Evolutionary conservation across 2,888 invertebrate species (phyloP).

Genomic region (Labia minor): DNA sequence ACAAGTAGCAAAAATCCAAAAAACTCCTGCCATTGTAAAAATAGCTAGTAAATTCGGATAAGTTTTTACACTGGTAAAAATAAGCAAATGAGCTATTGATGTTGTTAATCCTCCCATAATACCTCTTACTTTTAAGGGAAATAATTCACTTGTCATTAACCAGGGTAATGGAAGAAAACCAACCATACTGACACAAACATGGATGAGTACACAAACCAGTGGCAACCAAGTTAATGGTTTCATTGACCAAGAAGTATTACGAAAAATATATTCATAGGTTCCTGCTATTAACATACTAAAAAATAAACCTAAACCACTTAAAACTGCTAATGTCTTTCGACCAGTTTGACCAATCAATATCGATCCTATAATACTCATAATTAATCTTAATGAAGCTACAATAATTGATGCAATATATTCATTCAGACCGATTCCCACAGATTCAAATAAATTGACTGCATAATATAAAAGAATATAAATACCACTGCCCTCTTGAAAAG

Average conservation of each 20-base stretch:
- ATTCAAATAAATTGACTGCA: slow-evolving; percentile 57
- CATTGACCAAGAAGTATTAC: slow-evolving; percentile 28
- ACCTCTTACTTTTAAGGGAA: slow-evolving; percentile 55
- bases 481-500: slow-evolving; percentile 60
- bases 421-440: slow-evolving; percentile 52
- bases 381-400: slow-evolving; percentile 53
- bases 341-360: slow-evolving; percentile 53
- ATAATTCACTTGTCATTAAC: slow-evolving; percentile 63
- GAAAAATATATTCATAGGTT: slow-evolving; percentile 29
- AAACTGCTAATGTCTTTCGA: slow-evolving; percentile 50
- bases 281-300: slow-evolving; percentile 43
- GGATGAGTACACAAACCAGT: slow-evolving; percentile 51
- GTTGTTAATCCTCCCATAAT: slow-evolving; percentile 59
- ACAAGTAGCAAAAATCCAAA: slow-evolving; percentile 51
- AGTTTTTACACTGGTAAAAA: slow-evolving; percentile 59
- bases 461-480: slow-evolving; percentile 63
- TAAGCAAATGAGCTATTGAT: slow-evolving; percentile 56
- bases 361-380: slow-evolving; percentile 56
- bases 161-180: slow-evolving; percentile 63
- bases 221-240: slow-evolving; percentile 37
- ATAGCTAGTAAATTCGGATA: slow-evolving; percentile 50
- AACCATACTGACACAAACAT: slow-evolving; percentile 62
- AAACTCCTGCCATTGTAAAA: slow-evolving; percentile 49
- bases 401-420: slow-evolving; percentile 59
- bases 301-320: slow-evolving; percentile 54